Evolutionary conservation across 2,888 invertebrate genomes (phyloP).

Genomic region (Barypeithes pellucidus): DNA sequence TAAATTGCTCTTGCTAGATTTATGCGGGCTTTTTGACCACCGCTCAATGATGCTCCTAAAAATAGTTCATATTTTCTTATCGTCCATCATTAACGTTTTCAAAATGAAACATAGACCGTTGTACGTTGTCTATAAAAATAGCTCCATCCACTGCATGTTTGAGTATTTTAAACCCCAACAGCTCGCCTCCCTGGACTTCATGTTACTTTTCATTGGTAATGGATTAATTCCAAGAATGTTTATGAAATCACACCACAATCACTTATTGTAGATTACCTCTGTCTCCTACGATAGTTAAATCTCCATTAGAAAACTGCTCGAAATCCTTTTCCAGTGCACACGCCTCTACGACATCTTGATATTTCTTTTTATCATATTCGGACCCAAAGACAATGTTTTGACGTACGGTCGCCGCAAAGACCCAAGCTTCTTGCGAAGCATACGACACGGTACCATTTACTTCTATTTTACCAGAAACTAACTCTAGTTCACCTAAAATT

Average conservation of each 20-base stretch:
- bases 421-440: constrained; percentile 91
- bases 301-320: constrained; percentile 80
- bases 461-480: constrained; percentile 76
- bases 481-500: constrained; percentile 74
- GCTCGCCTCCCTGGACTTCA: too few relatives aligned
- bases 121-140: too few relatives aligned
- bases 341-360: constrained; percentile 75
- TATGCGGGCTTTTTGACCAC: constrained; percentile 87
- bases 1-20: constrained; percentile 81
- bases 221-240: too few relatives aligned
- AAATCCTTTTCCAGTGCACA: constrained; percentile 84
- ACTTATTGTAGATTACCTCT: too few relatives aligned
- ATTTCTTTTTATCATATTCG: constrained; percentile 76
- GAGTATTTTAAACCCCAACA: too few relatives aligned
- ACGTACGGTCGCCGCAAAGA: constrained; percentile 82
- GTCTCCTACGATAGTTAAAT: constrained; percentile 87
- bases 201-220: too few relatives aligned
- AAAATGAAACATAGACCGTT: too few relatives aligned
- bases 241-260: too few relatives aligned
- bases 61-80: background rate
- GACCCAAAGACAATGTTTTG: constrained; percentile 92
- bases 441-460: constrained; percentile 81
- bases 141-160: too few relatives aligned
- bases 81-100: too few relatives aligned
- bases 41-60: constrained; percentile 81